Evolutionary conservation across 2,113 vertebrate genomes (phyloP), one percentile per base, ranked within the genome.

Genomic region (Corythaixoides concolor): DNA sequence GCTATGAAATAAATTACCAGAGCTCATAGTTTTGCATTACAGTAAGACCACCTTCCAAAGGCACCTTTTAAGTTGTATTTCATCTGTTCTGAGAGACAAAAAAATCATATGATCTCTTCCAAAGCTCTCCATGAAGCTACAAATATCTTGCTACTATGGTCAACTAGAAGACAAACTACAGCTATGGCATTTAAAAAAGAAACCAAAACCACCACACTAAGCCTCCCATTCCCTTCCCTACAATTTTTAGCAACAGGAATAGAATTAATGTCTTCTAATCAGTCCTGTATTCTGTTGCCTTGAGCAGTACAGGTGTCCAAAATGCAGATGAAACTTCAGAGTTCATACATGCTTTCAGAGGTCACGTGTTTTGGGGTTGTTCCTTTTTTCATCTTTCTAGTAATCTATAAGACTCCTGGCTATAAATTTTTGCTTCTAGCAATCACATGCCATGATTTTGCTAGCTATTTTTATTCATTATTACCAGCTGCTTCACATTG

Each of bases 381-480:
- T 90, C 22, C 49, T 92, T 89, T 84, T 93, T 88, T 53, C 82
- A 76, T 58, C 90, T 94, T 91, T 95, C 92, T 89, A 89, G 81
- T 93, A 85, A 88, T 93, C 95, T 83, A 49, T 93, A 97, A 94
- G 93, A 97, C 95, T 97, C 79, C 87, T 93, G 95, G 80, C 95
- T 97, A 96, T 97, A 97, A 98, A 97, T 95, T 90, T 85, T 53
- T 98, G 86, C 84, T 97, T 96, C 93, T 90, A 96, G 91, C 82
- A 96, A 93, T 66, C 96, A 94, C 89, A 97, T 97, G 82, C 95
- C 95, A 94, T 90, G 90, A 97, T 97, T 96, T 97, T 97, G 86
- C 90, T 95, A 95, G 95, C 89, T 94, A 93, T 97, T 97, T 95
- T 97, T 93, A 96, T 95, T 98, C 96, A 98, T 98, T 97, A 97